phyloP scores from a whole-genome alignment of 2,113 vertebrate species.

The Ornithorhynchus anatinus region DNA sequence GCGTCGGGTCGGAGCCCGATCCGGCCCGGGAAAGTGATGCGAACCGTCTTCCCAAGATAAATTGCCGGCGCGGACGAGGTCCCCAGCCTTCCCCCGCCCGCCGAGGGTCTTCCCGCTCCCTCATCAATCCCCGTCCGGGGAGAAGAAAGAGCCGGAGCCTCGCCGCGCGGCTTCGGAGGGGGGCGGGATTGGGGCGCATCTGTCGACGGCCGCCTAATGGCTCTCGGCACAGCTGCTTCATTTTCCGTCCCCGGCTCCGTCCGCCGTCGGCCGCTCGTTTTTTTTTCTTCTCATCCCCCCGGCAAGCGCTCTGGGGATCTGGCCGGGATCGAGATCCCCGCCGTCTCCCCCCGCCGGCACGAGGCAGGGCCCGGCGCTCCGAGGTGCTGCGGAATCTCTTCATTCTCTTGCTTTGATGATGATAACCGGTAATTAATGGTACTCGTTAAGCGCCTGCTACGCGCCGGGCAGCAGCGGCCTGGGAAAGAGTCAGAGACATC shows the following conservation, averaged over 20 bases:
- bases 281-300: constrained; percentile 12
- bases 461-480: no score
- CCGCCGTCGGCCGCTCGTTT: constrained; percentile 18
- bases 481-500: no score
- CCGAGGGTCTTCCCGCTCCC: constrained; percentile 69
- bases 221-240: constrained; percentile 71
- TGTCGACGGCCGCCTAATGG: constrained; percentile 75
- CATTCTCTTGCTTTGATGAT: constrained; percentile 18
- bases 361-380: constrained; percentile 19
- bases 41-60: constrained; percentile 78
- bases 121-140: constrained; percentile 82
- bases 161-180: constrained; percentile 70
- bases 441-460: no score
- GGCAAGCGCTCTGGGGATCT: constrained; percentile 41
- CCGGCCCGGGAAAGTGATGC: constrained; percentile 63
- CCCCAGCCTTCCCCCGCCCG: constrained; percentile 73
- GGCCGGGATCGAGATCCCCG: constrained; percentile 24
- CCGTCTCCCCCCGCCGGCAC: constrained; percentile 34
- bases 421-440: no score
- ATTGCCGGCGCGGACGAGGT: constrained; percentile 77
- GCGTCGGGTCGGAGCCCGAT: constrained; percentile 72
- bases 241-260: constrained; percentile 41
- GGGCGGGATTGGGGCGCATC: constrained; percentile 67
- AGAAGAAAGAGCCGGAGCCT: constrained; percentile 73
- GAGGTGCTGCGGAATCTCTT: constrained; percentile 16